Evolutionary conservation across 1,140 invertebrate genomes (phyloP).

Genomic region (Orius laevigatus): DNA sequence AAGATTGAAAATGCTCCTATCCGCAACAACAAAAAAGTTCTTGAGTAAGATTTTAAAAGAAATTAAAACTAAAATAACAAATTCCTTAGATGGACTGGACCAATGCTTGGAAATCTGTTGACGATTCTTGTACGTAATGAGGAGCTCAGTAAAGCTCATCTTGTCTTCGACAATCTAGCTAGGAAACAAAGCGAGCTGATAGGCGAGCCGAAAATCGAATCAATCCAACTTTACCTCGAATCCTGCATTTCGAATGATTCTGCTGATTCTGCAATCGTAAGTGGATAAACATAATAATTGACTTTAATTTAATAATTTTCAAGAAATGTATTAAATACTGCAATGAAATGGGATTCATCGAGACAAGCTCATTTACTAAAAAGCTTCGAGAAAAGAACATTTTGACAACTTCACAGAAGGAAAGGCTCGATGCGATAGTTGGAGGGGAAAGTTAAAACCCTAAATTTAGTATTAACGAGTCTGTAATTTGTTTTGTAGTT

Average conservation of each 20-base stretch:
- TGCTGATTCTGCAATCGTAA: constrained; percentile 31
- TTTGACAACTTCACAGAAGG: constrained; percentile 30
- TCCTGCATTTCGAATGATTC: constrained; percentile 30
- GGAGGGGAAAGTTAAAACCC: constrained; percentile 23
- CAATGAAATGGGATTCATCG: constrained; percentile 33
- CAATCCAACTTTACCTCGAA: constrained; percentile 31
- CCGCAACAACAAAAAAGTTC: neutral
- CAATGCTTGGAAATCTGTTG: constrained; percentile 38
- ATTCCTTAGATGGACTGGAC: constrained; percentile 34
- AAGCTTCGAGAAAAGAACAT: constrained; percentile 28
- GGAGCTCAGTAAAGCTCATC: constrained; percentile 31
- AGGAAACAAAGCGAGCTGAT: constrained; percentile 32
- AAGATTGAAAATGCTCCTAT: constrained; percentile 26
- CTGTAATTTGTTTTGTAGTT: no score
- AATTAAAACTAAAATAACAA: constrained; percentile 11
- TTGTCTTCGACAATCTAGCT: constrained; percentile 33
- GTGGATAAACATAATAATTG: constrained; percentile 14
- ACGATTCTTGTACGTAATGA: constrained; percentile 29
- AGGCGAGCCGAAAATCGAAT: constrained; percentile 32
- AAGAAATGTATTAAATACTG: constrained; percentile 34
- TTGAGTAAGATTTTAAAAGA: constrained; percentile 22
- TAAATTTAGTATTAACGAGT: neutral
- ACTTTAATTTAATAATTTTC: constrained; percentile 13
- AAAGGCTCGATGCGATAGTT: constrained; percentile 31
- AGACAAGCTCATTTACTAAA: constrained; percentile 27